Evolutionary conservation across 2,113 vertebrate genomes (phyloP), one percentile per base, ranked within the genome.

Genomic region (Ranitomeya imitator): DNA sequence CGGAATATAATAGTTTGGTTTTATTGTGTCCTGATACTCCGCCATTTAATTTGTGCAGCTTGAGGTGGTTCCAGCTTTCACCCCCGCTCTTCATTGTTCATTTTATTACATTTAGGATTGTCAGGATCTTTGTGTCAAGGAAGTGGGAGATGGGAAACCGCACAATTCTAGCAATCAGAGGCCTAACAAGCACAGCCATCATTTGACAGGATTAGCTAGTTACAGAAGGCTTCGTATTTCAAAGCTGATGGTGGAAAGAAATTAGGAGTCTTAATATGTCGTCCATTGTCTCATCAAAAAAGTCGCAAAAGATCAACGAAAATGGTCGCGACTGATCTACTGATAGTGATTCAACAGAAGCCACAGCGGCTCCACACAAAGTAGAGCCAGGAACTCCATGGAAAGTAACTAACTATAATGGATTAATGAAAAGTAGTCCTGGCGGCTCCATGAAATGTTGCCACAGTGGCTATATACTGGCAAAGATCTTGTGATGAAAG

Each of bases 41-140:
- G 74, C 76, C 61, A 55, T 78, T 74, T 84, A 77, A 37, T 88
- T 52, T 11, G 73, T 21, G 37, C 21, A 59, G 77, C 57, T 23
- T 31, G 23, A 76, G 57, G 55, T 3, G 71, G 18, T 57, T 83
- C 86, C 71, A 83, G 55, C 67, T 83, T 18, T 31, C 80, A 52
- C 80, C 71, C 73, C 57, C 31, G 21, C 79, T 82, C 60, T 19
- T 55, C 51, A 85, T 31, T 74, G 69, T 59, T 74, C 55, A 85
- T 79, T 80, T 80, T 80, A 76, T 80, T 79, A 79, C 54, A 79
- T 79, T 79, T 79, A 79, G 57, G 54, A 55, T 80, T 80, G 78
- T 59, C 78, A 80, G 55, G 55, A 80, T 80, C n/a, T 26, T 80
- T 8, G 23, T 80, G 55, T 57, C 78, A 80, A 57, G 73, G 52